Conservation (phyloP, 2,113 vertebrate genomes). For the Aplodontia rufa region DNA sequence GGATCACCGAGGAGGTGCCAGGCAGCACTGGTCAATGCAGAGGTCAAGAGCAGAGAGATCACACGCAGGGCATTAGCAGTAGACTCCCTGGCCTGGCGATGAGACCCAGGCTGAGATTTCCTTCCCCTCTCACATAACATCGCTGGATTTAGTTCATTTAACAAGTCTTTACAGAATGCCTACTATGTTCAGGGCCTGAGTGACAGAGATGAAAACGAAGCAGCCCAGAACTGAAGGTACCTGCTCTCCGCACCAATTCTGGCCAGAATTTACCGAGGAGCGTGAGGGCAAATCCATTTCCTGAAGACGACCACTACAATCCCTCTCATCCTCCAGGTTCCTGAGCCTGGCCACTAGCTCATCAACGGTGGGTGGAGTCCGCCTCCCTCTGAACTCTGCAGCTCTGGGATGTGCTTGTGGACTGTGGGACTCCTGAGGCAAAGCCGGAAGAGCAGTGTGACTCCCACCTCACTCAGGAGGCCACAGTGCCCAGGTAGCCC, state of each 20-base stretch:
- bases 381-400: neutral
- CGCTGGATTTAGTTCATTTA: neutral
- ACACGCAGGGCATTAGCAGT: too few relatives aligned
- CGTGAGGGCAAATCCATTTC: neutral
- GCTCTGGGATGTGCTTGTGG: neutral
- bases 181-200: neutral
- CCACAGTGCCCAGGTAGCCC: too few relatives aligned
- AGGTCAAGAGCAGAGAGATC: neutral
- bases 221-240: neutral
- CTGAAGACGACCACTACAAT: rapidly evolving
- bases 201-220: neutral
- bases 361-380: neutral
- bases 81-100: neutral
- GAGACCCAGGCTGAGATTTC: neutral
- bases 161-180: neutral
- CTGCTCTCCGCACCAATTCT: neutral
- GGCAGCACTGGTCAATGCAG: neutral
- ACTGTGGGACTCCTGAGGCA: neutral
- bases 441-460: neutral
- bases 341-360: neutral
- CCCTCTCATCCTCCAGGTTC: neutral
- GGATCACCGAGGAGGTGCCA: neutral
- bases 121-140: neutral
- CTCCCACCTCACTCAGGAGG: neutral
- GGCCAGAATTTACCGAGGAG: neutral